Conservation (phyloP, 2,797 vertebrate species). For the Muscicapa striata region DNA sequence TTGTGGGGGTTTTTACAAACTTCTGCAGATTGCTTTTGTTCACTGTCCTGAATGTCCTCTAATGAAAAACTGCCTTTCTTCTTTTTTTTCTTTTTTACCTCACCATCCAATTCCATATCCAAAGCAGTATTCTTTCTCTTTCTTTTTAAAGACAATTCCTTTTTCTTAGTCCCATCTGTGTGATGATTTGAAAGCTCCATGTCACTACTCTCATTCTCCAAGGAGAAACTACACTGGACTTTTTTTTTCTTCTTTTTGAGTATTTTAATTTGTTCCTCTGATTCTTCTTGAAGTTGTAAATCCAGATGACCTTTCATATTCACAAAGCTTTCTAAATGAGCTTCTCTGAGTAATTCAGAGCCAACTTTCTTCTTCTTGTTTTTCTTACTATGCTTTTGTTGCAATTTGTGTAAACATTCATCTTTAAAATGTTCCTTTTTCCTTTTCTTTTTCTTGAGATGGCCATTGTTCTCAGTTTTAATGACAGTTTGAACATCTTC, state of each 20-base stretch:
- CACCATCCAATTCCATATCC: background rate
- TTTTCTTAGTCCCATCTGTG: background rate
- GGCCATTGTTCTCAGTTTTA: background rate
- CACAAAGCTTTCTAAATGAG: background rate
- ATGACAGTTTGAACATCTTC: background rate
- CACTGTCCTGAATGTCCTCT: background rate
- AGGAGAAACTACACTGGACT: background rate
- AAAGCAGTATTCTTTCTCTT: background rate
- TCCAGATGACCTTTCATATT: background rate
- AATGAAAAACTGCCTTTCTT: background rate
- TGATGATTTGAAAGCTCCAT: background rate
- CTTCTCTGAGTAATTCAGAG: background rate
- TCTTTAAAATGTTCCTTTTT: background rate
- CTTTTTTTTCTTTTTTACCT: slow-evolving; percentile 6
- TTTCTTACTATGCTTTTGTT: slow-evolving; percentile 9
- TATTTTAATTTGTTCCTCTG: background rate
- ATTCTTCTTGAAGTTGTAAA: background rate
- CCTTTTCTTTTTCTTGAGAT: background rate
- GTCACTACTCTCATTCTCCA: background rate
- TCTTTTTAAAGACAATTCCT: background rate
- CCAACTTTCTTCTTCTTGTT: background rate
- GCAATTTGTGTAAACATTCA: background rate
- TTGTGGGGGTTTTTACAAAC: background rate
- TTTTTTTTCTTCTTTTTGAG: slow-evolving; percentile 44
- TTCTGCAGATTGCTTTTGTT: background rate